Conservation (phyloP, 1,140 invertebrate genomes). For the Eueides isabella region DNA sequence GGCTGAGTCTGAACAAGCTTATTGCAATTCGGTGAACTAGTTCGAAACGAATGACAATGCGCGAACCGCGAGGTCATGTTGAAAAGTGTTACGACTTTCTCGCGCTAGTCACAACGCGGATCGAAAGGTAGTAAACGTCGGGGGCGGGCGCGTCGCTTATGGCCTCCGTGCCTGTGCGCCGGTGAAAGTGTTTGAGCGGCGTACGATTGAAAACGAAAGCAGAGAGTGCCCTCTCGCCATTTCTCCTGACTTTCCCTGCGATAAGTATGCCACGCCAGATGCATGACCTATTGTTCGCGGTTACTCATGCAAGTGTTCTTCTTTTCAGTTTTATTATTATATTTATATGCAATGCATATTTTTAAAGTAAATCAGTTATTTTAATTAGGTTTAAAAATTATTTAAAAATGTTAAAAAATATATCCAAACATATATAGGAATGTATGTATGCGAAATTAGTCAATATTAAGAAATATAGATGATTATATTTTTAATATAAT, state of each 20-base stretch:
- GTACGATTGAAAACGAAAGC: constrained; percentile 80
- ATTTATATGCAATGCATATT: constrained; percentile 1
- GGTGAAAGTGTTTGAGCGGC: constrained; percentile 79
- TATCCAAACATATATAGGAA: too few species aligned
- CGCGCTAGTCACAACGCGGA: constrained; percentile 63
- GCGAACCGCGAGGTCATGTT: constrained; percentile 75
- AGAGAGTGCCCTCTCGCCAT: constrained; percentile 79
- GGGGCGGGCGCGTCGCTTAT: constrained; percentile 63
- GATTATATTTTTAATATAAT: too few species aligned
- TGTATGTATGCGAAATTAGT: too few species aligned
- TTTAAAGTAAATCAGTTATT: not conserved
- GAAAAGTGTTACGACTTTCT: constrained; percentile 83
- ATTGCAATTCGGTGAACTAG: constrained; percentile 72
- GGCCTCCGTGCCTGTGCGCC: constrained; percentile 61
- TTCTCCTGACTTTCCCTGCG: constrained; percentile 80
- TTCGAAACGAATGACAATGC: constrained; percentile 75
- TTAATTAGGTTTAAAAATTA: too few species aligned
- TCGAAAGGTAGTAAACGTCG: constrained; percentile 72
- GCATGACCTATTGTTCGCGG: constrained; percentile 68
- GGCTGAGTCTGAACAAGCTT: constrained; percentile 33
- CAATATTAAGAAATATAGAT: too few species aligned
- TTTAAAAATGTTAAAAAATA: too few species aligned
- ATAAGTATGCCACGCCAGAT: constrained; percentile 75
- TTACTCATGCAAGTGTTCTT: constrained; percentile 43
- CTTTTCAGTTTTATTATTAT: constrained; percentile 29